These are phyloP conservation scores for Peromyscus maniculatus DNA, from an alignment of 2,113 vertebrate species.

Conservation along the genomic window DNA sequence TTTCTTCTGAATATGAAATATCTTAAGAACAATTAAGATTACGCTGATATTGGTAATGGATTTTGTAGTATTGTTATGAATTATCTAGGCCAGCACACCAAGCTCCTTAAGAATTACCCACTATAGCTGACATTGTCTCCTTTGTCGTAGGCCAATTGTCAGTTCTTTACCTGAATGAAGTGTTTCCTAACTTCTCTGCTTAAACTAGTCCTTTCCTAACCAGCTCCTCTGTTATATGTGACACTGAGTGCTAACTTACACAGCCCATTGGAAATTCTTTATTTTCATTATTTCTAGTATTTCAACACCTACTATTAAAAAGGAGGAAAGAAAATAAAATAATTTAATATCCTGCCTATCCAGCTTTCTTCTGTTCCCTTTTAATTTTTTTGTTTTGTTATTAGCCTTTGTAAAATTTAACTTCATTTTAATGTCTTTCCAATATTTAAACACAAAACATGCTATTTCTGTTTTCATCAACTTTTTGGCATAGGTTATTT, in stretches of 20 bases:
- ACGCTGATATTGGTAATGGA: not conserved
- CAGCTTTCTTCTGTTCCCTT: not conserved
- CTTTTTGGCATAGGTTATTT: not conserved
- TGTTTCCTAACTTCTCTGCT: not conserved
- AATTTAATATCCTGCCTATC: not conserved
- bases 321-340: not conserved
- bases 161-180: not conserved
- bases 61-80: not conserved
- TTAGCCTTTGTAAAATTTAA: not conserved
- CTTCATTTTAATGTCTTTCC: not conserved
- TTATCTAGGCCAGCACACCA: not conserved
- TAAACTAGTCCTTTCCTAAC: not conserved
- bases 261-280: not conserved
- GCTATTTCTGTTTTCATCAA: not conserved
- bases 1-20: not conserved
- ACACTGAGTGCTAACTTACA: not conserved
- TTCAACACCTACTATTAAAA: not conserved
- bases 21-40: not conserved
- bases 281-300: not conserved
- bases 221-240: not conserved
- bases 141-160: fast-evolving
- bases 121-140: not conserved
- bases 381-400: constrained; percentile 11
- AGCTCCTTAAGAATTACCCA: not conserved
- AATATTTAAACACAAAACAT: not conserved